Evolutionary conservation across 2,888 invertebrate species (phyloP).

Genomic region (Cabera pusaria): DNA sequence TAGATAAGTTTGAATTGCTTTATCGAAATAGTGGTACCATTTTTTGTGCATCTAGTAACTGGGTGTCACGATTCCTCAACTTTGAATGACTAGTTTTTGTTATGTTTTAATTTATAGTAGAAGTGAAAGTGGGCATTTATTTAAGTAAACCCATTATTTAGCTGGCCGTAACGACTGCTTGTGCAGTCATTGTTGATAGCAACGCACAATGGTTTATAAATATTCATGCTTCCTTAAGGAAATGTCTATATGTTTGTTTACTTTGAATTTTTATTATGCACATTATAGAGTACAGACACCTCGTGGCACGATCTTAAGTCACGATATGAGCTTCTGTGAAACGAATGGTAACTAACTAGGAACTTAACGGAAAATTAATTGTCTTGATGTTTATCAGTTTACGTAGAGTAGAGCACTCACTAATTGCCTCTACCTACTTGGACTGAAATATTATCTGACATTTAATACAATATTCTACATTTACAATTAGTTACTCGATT

Average conservation of each 20-base stretch:
- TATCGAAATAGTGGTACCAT: constrained; percentile 6
- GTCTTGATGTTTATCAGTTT: not conserved
- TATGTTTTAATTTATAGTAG: constrained; percentile 28
- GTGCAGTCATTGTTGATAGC: constrained; percentile 20
- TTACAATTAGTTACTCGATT: no score
- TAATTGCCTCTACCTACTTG: no score
- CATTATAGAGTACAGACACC: constrained; percentile 9
- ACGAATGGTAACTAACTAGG: constrained; percentile 12
- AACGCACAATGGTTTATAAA: constrained; percentile 30
- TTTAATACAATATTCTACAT: no score
- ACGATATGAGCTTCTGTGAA: constrained; percentile 16
- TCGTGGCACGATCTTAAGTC: constrained; percentile 19
- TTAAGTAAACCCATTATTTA: constrained; percentile 15
- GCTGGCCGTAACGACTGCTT: constrained; percentile 21
- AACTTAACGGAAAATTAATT: constrained; percentile 7
- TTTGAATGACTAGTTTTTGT: constrained; percentile 24
- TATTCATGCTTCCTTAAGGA: constrained; percentile 37
- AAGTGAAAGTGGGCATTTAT: constrained; percentile 31
- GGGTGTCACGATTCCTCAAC: constrained; percentile 17
- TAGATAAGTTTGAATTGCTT: no score
- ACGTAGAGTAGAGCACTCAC: no score
- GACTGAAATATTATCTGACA: no score
- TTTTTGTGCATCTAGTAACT: constrained; percentile 5
- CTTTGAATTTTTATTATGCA: constrained; percentile 25
- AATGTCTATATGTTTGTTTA: constrained; percentile 31